Evolutionary conservation across 1,140 invertebrate species (phyloP), one percentile per base, ranked within the genome.

Genomic region (Patella vulgata): DNA sequence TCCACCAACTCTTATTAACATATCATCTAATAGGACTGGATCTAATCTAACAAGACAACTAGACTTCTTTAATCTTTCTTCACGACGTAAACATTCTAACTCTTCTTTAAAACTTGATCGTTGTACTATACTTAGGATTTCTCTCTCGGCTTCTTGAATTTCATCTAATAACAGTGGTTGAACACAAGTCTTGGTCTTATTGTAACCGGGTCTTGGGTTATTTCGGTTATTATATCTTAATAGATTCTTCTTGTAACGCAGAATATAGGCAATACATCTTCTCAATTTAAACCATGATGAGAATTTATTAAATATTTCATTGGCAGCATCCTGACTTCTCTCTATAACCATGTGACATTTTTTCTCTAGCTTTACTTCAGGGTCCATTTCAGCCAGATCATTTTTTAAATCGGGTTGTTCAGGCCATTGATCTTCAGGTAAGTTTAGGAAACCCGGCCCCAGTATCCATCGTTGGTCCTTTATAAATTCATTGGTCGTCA

Each of bases 381-480:
- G 46, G 14, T 11, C 23, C 46, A 17, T 8, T 33, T 19, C 25
- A 27, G 3, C 6, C 33, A 6, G n/a, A n/a, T n/a, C n/a, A n/a
- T n/a, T n/a, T n/a, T 3, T 6, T 51, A 8, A 4, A 1, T 5
- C 57, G 17, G 44, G 39, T 27, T 25, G n/a, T 23, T 17, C 33
- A 17, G 36, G 44, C 68, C 63, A 66, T 11, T 23, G 11, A 1
- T 1, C 0, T 28, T 48, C 44, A 9, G 19, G 19, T 51, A 48
- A 54, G 57, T 48, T 59, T 17, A 68, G 23, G 27, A 72, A 69
- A 5, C 63, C 57, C 4, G 66, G 70, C 31, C 66, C 61, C 19
- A 55, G 39, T 12, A 59, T 25, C 63, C 59, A 59, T 27, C 30
- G 39, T 3, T 30, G 8, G 52, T 21, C 30, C 11, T 50, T 3